Evolutionary conservation across 2,113 vertebrate species (phyloP).

Genomic region (Pachypanchax playfairii): DNA sequence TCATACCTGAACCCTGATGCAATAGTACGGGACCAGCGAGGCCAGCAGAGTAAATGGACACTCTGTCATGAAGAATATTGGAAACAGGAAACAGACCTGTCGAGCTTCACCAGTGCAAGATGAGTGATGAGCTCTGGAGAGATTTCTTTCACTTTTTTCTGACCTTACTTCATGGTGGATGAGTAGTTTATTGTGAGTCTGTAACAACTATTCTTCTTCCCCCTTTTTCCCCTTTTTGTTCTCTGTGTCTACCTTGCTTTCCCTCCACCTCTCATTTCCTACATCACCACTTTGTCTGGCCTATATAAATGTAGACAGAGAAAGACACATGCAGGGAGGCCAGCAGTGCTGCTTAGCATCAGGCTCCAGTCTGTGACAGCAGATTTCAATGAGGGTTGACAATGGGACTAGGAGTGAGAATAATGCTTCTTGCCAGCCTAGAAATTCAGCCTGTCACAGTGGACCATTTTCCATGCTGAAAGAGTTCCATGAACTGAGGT

Average conservation of each 20-base stretch:
- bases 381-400: conserved; percentile 81
- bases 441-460: conserved; percentile 79
- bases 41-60: conserved; percentile 73
- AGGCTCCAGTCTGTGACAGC: conserved; percentile 74
- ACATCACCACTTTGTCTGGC: conserved; percentile 54
- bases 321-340: conserved; percentile 76
- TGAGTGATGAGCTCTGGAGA: conserved; percentile 79
- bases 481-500: conserved; percentile 61
- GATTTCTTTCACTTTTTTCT: conserved; percentile 28
- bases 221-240: conserved; percentile 7
- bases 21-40: conserved; percentile 66
- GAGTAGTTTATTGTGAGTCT: conserved; percentile 64
- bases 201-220: conserved; percentile 53
- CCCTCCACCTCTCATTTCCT: conserved; percentile 60
- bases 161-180: conserved; percentile 60
- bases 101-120: conserved; percentile 57
- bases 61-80: conserved; percentile 80
- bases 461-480: conserved; percentile 64
- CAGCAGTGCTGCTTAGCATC: conserved; percentile 74
- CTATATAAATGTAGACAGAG: conserved; percentile 69
- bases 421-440: conserved; percentile 82
- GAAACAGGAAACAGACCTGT: conserved; percentile 75
- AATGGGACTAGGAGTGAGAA: conserved; percentile 79
- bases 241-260: conserved; percentile 40
- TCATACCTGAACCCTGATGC: conserved; percentile 56